Percentiles rank a stretch among this genome's conserved stretches.
Conservation (phyloP, 2,113 vertebrate species). For the Gasterosteus nipponicus region DNA sequence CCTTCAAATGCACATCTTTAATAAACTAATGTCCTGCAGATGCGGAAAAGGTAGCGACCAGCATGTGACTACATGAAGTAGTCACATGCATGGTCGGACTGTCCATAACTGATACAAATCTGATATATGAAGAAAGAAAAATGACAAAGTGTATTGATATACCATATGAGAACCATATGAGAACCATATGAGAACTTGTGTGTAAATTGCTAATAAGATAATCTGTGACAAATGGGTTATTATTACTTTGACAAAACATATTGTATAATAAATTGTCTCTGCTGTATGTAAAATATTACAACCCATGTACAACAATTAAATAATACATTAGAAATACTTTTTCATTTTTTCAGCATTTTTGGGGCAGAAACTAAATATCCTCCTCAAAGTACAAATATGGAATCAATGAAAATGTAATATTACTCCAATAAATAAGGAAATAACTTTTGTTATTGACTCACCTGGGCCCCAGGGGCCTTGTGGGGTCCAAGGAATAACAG, state of each 20-base stretch:
- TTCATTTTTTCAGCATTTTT: neutral
- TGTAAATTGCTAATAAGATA: neutral
- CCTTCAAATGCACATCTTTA: neutral
- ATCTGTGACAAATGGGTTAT: neutral
- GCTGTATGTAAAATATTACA: neutral
- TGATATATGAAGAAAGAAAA: neutral
- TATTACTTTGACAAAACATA: neutral
- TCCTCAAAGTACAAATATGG: neutral
- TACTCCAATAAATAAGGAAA: neutral
- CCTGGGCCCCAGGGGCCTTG: neutral
- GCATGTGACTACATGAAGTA: too few relatives aligned
- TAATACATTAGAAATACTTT: neutral
- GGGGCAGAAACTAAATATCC: neutral
- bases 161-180: neutral
- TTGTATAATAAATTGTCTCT: neutral
- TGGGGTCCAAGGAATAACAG: neutral
- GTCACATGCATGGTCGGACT: neutral
- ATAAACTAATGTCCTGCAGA: neutral
- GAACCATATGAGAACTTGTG: neutral
- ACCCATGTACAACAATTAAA: neutral
- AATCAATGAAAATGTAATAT: neutral
- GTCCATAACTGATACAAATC: neutral
- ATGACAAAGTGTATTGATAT: neutral
- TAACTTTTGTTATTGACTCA: neutral
- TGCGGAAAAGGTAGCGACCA: neutral